Evolutionary conservation across 2,797 vertebrate genomes (phyloP), one percentile per base, ranked within the genome.

Genomic region (Sebastes steindachneri): DNA sequence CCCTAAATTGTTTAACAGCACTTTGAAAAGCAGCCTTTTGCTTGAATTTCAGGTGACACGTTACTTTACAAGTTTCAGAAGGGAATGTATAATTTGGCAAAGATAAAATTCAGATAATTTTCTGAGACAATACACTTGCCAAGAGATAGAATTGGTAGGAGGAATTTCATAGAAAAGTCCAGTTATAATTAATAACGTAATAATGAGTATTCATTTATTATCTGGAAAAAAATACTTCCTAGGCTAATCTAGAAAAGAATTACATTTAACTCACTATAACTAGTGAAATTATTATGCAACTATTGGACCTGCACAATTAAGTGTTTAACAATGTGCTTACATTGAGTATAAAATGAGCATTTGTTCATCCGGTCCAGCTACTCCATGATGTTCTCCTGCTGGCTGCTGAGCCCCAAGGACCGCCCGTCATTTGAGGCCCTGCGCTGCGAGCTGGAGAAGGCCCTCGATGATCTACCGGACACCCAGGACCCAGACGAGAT

Each of bases 321-420:
- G 15, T 58, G 15, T 37, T 48, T 7, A 51, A 26, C 17, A 33
- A 21, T 4, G 33, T 26, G 14, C 6, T 55, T 21, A 12, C 45
- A 59, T 51, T 19, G 10, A 28, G 3, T 17, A 9, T 5, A 5
- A 1, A 14, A 4, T 7, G 4, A 28, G 35, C 4, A 2, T 59
- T 26, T 57, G 4, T 48, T 54, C 19, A 0, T 69, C 11, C 11
- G 66, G 71, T 77, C 5, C 89, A 98, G 97, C 81, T 98, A 98
- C 23, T 82, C 95, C 37, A 87, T 98, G 86, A 98, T 98, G 97
- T 96, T 95, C 73, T 96, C 95, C 80, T 98, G 97, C 90, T 98
- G 97, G 97, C 93, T 97, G 25, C 92, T 98, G 88, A 97, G 96
- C 81, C 97, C 97, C 0, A 97, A 97, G 57, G 97, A 98, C 33